These are phyloP conservation scores for Cettia cetti DNA, from an alignment of 2,113 vertebrate species.

Conservation along the genomic window DNA sequence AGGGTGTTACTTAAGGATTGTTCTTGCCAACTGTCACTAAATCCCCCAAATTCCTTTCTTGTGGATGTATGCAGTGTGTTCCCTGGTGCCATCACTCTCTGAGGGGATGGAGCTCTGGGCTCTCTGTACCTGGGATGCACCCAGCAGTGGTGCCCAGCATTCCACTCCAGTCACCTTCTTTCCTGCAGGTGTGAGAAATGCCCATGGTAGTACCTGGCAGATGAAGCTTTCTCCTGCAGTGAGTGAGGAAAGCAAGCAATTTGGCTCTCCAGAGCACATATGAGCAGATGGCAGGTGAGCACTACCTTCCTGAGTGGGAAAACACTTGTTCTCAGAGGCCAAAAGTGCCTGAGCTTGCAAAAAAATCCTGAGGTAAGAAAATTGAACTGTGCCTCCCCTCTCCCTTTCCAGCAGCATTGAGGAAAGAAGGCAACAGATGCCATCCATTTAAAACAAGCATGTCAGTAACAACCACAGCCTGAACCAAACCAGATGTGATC, in stretches of 20 bases:
- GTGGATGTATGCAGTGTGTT: not conserved
- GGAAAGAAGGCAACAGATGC: slow-evolving; percentile 27
- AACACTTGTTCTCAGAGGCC: not conserved
- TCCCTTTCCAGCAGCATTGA: not conserved
- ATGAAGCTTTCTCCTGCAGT: not conserved
- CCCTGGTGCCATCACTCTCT: not conserved
- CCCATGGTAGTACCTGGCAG: not conserved
- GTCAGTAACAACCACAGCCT: slow-evolving; percentile 30
- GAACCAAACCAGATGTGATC: slow-evolving; percentile 52
- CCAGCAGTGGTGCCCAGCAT: not conserved
- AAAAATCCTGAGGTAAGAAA: not conserved
- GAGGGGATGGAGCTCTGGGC: not conserved
- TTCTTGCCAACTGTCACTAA: not conserved
- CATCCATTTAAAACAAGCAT: slow-evolving; percentile 38
- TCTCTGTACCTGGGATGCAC: not conserved
- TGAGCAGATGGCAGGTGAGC: not conserved
- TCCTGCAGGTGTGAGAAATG: not conserved
- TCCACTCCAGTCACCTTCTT: not conserved
- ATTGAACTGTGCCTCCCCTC: not conserved
- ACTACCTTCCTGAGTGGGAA: not conserved
- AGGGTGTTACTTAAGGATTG: not conserved
- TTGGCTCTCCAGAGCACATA: not conserved
- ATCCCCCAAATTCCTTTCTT: not conserved
- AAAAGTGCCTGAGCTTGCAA: not conserved
- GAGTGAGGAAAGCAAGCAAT: not conserved